phyloP scores from a whole-genome alignment of 2,888 invertebrate species.

The Cephus nigrinus region DNA sequence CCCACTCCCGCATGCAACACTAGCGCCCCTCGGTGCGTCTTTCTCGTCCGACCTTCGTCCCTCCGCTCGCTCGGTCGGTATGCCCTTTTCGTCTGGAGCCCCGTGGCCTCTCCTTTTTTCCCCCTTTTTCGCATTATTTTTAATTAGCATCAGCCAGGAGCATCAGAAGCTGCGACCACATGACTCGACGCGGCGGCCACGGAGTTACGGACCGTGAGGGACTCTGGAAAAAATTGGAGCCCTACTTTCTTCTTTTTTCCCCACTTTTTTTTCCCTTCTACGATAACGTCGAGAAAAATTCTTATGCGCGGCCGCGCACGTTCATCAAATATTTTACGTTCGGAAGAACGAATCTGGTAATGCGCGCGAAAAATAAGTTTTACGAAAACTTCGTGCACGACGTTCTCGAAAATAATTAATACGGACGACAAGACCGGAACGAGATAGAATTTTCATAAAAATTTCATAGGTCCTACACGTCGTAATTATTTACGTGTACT shows the following conservation, averaged over 20 bases:
- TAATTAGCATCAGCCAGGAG: constrained; percentile 1
- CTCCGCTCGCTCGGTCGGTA: constrained; percentile 30
- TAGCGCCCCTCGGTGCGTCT: no score
- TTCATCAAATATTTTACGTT: neutral
- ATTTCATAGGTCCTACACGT: no score
- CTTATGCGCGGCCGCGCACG: constrained; percentile 7
- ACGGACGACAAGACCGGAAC: no score
- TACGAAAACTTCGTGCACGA: no score
- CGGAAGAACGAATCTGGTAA: no score
- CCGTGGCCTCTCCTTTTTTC: constrained; percentile 42
- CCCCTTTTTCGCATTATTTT: neutral
- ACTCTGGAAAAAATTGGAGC: constrained; percentile 34
- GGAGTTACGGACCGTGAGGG: constrained; percentile 5
- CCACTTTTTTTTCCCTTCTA: constrained; percentile 10
- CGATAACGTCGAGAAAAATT: constrained; percentile 12
- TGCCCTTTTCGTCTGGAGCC: constrained; percentile 32
- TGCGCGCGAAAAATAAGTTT: no score
- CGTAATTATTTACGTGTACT: no score
- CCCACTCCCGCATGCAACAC: no score
- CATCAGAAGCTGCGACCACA: neutral
- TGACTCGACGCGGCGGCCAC: neutral
- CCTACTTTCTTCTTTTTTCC: constrained; percentile 26
- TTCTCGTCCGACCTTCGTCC: neutral
- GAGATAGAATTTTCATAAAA: no score
- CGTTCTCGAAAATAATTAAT: no score